phyloP scores from a whole-genome alignment of 2,113 vertebrate genomes.

The Pseudorasbora parva region DNA sequence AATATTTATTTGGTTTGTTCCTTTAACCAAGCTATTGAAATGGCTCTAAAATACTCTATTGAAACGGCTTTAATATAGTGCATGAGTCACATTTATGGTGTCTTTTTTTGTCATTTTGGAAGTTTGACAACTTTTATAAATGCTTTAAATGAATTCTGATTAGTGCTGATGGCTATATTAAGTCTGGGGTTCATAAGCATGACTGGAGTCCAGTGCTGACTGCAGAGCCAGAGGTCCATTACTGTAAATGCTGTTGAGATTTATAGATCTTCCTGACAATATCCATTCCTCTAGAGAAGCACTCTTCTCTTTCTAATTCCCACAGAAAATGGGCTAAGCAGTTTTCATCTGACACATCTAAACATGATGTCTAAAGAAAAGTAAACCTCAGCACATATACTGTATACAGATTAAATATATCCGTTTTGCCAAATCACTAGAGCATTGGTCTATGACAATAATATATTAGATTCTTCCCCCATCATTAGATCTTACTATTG shows the following conservation, averaged over 20 bases:
- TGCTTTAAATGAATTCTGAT: background rate
- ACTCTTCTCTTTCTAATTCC: slow-evolving; percentile 11
- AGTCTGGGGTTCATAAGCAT: slow-evolving; percentile 16
- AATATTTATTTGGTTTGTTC: background rate
- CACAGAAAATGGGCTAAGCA: slow-evolving; percentile 3
- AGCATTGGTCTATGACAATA: slow-evolving; percentile 27
- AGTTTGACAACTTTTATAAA: slow-evolving; percentile 1
- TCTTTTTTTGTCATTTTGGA: background rate
- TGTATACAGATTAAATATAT: background rate
- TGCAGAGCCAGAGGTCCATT: slow-evolving; percentile 62
- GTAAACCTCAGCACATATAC: background rate
- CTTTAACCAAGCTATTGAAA: background rate
- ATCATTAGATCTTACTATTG: background rate
- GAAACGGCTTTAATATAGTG: background rate
- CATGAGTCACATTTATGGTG: background rate
- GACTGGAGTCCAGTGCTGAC: slow-evolving; percentile 11
- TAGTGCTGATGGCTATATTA: slow-evolving; percentile 2
- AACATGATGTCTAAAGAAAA: background rate
- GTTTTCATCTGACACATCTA: slow-evolving; percentile 13
- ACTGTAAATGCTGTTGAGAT: slow-evolving; percentile 58
- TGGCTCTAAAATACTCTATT: background rate
- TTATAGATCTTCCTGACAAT: slow-evolving; percentile 55
- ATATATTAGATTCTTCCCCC: background rate
- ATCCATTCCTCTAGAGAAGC: slow-evolving; percentile 44
- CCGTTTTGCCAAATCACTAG: slow-evolving; percentile 49